phyloP scores from a whole-genome alignment of 2,888 invertebrate species.

The Trichopria drosophilae region DNA sequence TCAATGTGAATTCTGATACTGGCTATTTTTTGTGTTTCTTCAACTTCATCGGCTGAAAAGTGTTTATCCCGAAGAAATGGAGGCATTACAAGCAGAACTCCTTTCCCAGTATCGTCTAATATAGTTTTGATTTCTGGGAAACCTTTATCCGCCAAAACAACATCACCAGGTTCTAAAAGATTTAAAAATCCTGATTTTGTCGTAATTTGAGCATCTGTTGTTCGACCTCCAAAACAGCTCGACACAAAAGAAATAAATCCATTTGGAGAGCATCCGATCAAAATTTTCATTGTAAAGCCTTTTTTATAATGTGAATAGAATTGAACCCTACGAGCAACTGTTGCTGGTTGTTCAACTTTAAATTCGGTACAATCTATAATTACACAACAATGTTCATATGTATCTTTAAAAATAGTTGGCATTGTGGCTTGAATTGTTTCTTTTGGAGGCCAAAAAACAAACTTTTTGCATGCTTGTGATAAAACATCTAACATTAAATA shows the following conservation, averaged over 20 bases:
- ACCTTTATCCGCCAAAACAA: slow-evolving; percentile 33
- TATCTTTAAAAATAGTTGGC: slow-evolving; percentile 21
- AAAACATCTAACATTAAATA: slow-evolving; percentile 18
- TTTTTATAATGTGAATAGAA: slow-evolving; percentile 32
- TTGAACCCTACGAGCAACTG: slow-evolving; percentile 19
- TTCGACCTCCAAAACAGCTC: slow-evolving; percentile 24
- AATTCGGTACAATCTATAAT: slow-evolving; percentile 36
- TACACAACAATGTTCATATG: slow-evolving; percentile 26
- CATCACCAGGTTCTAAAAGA: slow-evolving; percentile 28
- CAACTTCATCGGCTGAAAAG: slow-evolving; percentile 23
- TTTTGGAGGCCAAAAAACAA: slow-evolving; percentile 26
- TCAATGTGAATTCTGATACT: slow-evolving; percentile 27
- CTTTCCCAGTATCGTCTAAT: slow-evolving; percentile 17
- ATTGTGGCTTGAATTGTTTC: slow-evolving; percentile 15
- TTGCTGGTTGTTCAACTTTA: slow-evolving; percentile 22
- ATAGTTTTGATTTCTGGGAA: slow-evolving; percentile 28
- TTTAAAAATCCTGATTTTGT: slow-evolving; percentile 23
- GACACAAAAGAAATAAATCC: slow-evolving; percentile 28
- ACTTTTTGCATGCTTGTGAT: slow-evolving; percentile 12
- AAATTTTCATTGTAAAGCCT: slow-evolving; percentile 27
- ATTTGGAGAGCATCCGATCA: slow-evolving; percentile 26
- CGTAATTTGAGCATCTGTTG: slow-evolving; percentile 28
- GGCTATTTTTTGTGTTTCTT: slow-evolving; percentile 28
- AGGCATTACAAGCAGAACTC: slow-evolving; percentile 30
- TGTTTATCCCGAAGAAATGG: slow-evolving; percentile 22